phyloP scores from a whole-genome alignment of 2,888 invertebrate genomes.

The Lasiommata megera region DNA sequence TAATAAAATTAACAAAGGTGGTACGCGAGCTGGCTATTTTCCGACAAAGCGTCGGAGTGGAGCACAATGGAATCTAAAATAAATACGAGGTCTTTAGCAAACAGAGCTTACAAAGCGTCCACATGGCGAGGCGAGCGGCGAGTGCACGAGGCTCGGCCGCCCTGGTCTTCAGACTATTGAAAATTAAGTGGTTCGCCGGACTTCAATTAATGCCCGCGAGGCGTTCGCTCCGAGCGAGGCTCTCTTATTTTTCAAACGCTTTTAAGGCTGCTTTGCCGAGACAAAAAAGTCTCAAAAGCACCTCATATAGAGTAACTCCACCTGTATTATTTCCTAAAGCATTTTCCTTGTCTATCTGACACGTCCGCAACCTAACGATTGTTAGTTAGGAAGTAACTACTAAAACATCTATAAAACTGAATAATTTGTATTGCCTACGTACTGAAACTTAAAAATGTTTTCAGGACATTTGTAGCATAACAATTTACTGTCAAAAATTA shows the following conservation, averaged over 20 bases:
- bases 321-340: not conserved
- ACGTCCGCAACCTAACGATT: too few species aligned
- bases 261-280: conserved; percentile 7
- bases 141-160: conserved; percentile 27
- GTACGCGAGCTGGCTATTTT: conserved; percentile 70
- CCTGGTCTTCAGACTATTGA: conserved; percentile 49
- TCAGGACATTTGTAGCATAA: too few species aligned
- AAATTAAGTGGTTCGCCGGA: conserved; percentile 67
- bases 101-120: conserved; percentile 73
- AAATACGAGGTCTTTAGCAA: conserved; percentile 79
- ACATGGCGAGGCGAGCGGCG: conserved; percentile 52
- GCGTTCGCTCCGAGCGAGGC: conserved; percentile 43
- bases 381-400: too few species aligned
- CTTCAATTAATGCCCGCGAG: conserved; percentile 63
- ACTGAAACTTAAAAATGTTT: too few species aligned
- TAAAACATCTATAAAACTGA: too few species aligned
- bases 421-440: too few species aligned
- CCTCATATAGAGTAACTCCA: not conserved
- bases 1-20: conserved; percentile 79
- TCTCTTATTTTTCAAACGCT: conserved; percentile 8
- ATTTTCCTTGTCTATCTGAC: too few species aligned
- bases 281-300: not conserved
- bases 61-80: conserved; percentile 78
- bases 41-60: conserved; percentile 72
- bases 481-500: too few species aligned